Percentiles rank a stretch among this genome's conserved stretches.
These are phyloP conservation scores for Cydia fagiglandana DNA, from an alignment of 1,140 invertebrate genomes.

Conservation along the genomic window DNA sequence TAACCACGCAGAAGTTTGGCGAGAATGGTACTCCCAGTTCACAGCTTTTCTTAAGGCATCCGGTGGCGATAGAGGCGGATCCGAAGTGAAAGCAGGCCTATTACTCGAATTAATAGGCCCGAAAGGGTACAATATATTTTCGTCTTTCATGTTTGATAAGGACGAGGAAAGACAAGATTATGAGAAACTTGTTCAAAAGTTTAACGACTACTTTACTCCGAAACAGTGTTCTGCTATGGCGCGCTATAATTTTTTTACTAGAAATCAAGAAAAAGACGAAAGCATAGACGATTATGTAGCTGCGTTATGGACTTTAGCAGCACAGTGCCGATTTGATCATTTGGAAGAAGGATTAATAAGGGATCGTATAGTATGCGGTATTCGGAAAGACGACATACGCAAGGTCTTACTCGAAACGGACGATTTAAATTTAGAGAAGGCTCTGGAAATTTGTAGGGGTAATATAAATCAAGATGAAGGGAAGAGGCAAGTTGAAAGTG, in stretches of 20 bases:
- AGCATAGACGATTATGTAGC: slow-evolving; percentile 9
- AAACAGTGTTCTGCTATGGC: neutral
- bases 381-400: neutral
- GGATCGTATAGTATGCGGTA: slow-evolving; percentile 18
- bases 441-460: neutral
- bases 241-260: slow-evolving; percentile 5
- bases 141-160: neutral
- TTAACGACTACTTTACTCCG: neutral
- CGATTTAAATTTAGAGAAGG: neutral
- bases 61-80: neutral
- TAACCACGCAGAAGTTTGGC: neutral
- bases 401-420: neutral
- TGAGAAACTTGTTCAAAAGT: neutral
- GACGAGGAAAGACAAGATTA: neutral
- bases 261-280: slow-evolving; percentile 10
- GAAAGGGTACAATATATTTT: neutral
- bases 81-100: neutral
- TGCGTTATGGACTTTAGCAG: neutral
- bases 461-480: neutral
- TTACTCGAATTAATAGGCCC: neutral
- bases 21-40: slow-evolving; percentile 13
- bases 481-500: neutral
- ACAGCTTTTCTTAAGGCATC: neutral
- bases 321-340: slow-evolving; percentile 5
- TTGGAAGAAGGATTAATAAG: slow-evolving; percentile 18